Evolutionary conservation across 2,888 invertebrate genomes (phyloP).

Genomic region (Strigamia maritima): DNA sequence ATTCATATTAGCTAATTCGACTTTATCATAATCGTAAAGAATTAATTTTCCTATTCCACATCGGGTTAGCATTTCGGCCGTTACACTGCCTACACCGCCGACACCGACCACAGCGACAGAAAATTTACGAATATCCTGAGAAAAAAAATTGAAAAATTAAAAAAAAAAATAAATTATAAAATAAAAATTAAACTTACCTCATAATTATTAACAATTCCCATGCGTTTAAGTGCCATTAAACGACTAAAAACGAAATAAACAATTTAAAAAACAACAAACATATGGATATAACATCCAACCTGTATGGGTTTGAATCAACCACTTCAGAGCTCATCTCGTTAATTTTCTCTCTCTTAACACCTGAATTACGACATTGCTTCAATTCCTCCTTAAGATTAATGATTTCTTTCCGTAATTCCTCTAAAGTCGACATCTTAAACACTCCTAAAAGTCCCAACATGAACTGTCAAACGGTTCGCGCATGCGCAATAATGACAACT

Average conservation of each 20-base stretch:
- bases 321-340: slow-evolving; percentile 91
- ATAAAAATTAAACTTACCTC: too few relatives aligned
- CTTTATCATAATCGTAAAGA: slow-evolving; percentile 97
- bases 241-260: slow-evolving; percentile 63
- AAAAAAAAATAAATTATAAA: too few relatives aligned
- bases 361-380: neutral
- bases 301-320: slow-evolving; percentile 96
- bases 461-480: too few relatives aligned
- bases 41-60: slow-evolving; percentile 97
- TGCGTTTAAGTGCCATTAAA: slow-evolving; percentile 96
- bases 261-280: slow-evolving; percentile 12
- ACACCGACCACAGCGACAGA: slow-evolving; percentile 94
- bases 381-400: neutral
- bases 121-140: slow-evolving; percentile 71
- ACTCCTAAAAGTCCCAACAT: too few relatives aligned
- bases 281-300: slow-evolving; percentile 57
- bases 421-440: neutral
- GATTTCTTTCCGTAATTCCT: neutral
- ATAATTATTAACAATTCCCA: slow-evolving; percentile 98
- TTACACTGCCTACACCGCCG: slow-evolving; percentile 99
- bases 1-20: slow-evolving; percentile 99
- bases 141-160: slow-evolving; percentile 34
- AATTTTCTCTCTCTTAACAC: slow-evolving; percentile 64
- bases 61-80: slow-evolving; percentile 98
- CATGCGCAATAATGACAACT: neutral